Evolutionary conservation across 2,797 vertebrate genomes (phyloP).

Genomic region (Margarornis squamiger): DNA sequence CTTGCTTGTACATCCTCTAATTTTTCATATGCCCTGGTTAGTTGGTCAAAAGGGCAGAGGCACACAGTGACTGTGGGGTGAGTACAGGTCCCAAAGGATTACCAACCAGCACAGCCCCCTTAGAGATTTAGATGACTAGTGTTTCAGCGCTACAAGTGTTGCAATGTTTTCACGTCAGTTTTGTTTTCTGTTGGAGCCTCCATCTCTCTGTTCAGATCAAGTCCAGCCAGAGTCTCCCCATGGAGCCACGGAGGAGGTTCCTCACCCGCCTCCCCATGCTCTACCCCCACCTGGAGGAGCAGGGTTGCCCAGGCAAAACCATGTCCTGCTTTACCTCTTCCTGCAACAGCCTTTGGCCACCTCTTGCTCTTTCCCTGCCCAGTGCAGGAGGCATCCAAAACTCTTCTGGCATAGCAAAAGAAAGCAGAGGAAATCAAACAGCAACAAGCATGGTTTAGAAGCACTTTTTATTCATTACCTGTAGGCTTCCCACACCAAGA

Average conservation of each 20-base stretch:
- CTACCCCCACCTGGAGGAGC: fast-evolving
- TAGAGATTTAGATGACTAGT: neutral
- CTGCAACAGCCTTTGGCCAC: neutral
- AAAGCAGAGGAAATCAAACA: neutral
- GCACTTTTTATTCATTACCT: neutral
- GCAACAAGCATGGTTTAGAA: neutral
- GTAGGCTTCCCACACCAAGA: neutral
- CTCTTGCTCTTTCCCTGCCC: neutral
- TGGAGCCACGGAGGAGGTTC: fast-evolving
- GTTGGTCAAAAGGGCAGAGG: neutral
- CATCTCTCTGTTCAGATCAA: neutral
- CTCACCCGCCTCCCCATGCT: neutral
- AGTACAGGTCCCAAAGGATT: neutral
- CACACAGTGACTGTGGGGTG: neutral
- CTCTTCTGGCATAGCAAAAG: neutral
- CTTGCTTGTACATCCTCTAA: neutral
- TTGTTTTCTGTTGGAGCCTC: neutral
- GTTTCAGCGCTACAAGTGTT: neutral
- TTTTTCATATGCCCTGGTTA: neutral
- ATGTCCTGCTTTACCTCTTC: neutral
- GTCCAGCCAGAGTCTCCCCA: neutral
- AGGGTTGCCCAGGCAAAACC: neutral
- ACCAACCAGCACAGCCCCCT: fast-evolving
- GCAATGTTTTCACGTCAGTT: neutral
- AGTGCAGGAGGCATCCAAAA: neutral